Evolutionary conservation across 2,113 vertebrate genomes (phyloP), one percentile per base, ranked within the genome.

Genomic region (Nerophis ophidion): DNA sequence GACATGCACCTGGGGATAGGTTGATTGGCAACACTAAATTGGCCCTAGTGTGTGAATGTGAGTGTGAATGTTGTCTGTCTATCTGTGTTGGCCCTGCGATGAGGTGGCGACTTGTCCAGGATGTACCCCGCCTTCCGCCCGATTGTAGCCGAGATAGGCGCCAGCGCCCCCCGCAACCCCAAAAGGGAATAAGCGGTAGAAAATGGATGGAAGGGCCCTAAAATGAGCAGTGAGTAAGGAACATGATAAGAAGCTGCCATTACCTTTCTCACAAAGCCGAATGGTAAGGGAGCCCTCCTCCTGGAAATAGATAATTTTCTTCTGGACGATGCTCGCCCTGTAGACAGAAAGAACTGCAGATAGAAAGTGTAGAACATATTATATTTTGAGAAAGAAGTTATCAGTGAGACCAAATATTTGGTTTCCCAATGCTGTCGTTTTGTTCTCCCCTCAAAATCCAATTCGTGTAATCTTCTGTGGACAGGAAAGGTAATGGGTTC

Each of bases 271-370:
- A 84, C 95, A 99, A 48, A 99, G 89, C 66, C 88, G 93, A 80
- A 92, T 91, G 33, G 93, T 97, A 72, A 98, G 93, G 54, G 95
- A 96, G 33, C 95, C 95, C 66, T 96, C 93, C 56, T 97, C 93
- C 82, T 95, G 95, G 86, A 96, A 97, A 89, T 93, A 96, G 82
- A 95, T 95, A 35, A 97, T 89, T 72, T 90, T 92, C 72, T 94
- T 96, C 89, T 98, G 95, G 63, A 97, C 93, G 34, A 98, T 95
- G 60, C 95, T 98, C 60, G 95, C 95, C 81, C 95, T 99, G 73
- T 13, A 68, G 14, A 51, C 9, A 80, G 14, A 72, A 15, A 48
- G 2, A 67, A 13, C 35, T 45, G 42, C 3, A 47, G 44, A 45
- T 34, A 57, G 40, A 15, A 8, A 34, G 16, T 4, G 26, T 53